A percentile compares a stretch with the other conserved stretches of the same genome.
These are phyloP conservation scores for Prunella himalayana DNA, from an alignment of 2,113 vertebrate species.

Conservation along the genomic window DNA sequence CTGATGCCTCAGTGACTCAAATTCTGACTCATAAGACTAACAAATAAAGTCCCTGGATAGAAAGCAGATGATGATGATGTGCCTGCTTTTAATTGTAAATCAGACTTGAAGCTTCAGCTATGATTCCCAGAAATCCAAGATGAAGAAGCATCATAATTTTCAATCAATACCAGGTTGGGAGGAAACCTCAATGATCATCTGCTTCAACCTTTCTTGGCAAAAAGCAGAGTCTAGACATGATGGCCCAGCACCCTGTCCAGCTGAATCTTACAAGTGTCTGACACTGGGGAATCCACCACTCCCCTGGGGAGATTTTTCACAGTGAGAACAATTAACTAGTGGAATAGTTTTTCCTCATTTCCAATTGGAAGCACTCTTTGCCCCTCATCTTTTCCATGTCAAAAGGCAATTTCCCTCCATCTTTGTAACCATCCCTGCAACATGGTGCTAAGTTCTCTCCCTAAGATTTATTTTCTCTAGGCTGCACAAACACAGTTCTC, in stretches of 20 bases:
- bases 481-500: neutral
- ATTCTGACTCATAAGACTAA: neutral
- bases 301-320: neutral
- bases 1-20: neutral
- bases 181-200: neutral
- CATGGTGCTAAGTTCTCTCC: neutral
- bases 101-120: neutral
- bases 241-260: neutral
- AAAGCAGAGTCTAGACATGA: neutral
- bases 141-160: neutral
- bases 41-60: neutral
- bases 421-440: neutral
- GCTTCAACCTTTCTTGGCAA: neutral
- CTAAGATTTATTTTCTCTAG: neutral
- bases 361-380: neutral
- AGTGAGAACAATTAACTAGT: neutral
- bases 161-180: neutral
- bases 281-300: neutral
- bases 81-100: neutral
- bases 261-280: neutral
- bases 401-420: neutral
- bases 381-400: neutral
- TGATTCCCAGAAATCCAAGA: neutral
- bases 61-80: neutral
- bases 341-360: neutral